phyloP scores from a whole-genome alignment of 2,888 invertebrate species.

The Sarcophaga carnaria region DNA sequence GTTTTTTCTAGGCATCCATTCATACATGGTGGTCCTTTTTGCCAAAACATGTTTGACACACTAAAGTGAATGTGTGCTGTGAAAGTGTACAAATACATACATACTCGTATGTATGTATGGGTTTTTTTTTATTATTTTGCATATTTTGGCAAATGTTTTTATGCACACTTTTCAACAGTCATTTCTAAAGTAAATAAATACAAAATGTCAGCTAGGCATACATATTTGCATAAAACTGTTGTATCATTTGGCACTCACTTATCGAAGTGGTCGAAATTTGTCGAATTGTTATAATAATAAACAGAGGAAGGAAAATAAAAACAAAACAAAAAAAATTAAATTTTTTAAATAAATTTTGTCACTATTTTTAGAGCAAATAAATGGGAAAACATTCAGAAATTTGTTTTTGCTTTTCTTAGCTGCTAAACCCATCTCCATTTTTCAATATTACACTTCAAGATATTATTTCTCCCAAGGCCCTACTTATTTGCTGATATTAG shows the following conservation, averaged over 20 bases:
- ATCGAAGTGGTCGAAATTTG: conserved; percentile 4
- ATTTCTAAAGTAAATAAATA: conserved; percentile 55
- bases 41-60: conserved; percentile 68
- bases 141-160: conserved; percentile 55
- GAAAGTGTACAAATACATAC: conserved; percentile 36
- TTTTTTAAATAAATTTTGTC: background rate
- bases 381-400: no score
- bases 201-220: conserved; percentile 16
- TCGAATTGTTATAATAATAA: background rate
- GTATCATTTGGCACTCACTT: conserved; percentile 25
- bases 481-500: no score
- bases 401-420: no score
- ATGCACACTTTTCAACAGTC: conserved; percentile 48
- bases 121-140: background rate
- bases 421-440: no score
- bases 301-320: no score
- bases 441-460: no score
- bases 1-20: no score
- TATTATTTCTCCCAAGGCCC: no score
- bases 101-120: conserved; percentile 12
- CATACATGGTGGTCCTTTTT: conserved; percentile 21
- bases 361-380: no score
- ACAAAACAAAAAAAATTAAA: background rate
- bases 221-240: conserved; percentile 51
- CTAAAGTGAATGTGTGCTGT: conserved; percentile 43